Conservation (phyloP, 2,113 vertebrate genomes). For the Vombatus ursinus region DNA sequence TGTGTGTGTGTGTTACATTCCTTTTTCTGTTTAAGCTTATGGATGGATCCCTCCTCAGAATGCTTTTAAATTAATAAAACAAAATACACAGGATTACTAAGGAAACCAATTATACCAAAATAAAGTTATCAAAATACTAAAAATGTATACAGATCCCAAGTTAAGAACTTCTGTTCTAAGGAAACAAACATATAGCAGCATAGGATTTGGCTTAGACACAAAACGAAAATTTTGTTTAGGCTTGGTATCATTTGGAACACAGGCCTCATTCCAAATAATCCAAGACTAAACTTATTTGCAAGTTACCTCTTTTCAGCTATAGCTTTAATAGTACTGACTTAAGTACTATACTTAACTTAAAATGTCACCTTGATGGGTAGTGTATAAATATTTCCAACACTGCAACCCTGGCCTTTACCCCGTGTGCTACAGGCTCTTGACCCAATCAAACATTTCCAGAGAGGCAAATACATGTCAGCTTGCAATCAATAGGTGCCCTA, state of each 20-base stretch:
- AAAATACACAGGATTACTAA: background rate
- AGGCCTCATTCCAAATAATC: background rate
- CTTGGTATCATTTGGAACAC: background rate
- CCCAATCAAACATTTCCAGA: constrained; percentile 32
- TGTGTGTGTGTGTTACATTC: background rate
- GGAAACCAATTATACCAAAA: background rate
- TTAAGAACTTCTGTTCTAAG: background rate
- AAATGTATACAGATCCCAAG: background rate
- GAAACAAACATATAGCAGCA: background rate
- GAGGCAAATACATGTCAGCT: constrained; percentile 8
- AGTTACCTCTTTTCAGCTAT: background rate
- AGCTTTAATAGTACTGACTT: constrained; percentile 37
- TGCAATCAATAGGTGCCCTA: constrained; percentile 25
- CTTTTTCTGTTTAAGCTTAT: background rate
- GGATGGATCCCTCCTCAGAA: background rate
- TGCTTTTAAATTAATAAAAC: background rate
- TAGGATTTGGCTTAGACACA: constrained; percentile 17
- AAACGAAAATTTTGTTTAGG: constrained; percentile 41
- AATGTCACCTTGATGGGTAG: background rate
- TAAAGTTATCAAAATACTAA: background rate
- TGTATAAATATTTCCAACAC: constrained; percentile 49
- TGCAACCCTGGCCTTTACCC: constrained; percentile 29
- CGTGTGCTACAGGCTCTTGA: constrained; percentile 19
- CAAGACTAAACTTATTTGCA: background rate
- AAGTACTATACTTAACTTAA: constrained; percentile 37